Base-by-base conservation (phyloP, 2,888 invertebrate genomes). In the Agrotis exclamationis region DNA sequence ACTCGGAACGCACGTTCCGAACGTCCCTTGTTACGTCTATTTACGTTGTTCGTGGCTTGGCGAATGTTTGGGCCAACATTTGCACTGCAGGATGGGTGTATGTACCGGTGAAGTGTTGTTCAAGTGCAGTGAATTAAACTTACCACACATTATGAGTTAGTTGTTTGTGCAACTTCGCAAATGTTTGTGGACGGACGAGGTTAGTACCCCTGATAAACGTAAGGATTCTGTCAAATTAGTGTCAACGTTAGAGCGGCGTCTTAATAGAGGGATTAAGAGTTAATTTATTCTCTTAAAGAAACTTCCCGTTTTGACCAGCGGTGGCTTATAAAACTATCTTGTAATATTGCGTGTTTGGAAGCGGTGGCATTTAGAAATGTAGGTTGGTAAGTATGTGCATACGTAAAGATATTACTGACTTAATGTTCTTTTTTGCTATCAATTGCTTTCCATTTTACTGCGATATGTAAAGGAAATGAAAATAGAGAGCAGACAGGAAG, bases 151-250 rank as follows among this genome's bases (percentile, higher is more conserved):
- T 85, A 92, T 93, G 91, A 93, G 94, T 87, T 93, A 91, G 91
- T 90, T 88, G 87, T 86, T 81, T 85, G 80, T 77, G 80, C 74
- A 88, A 85, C 87, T 86, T 85, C 88, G 86, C 92, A 90, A 92
- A 95, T 95, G 95, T 95, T 94, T 92, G 89, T 95, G 89, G 95
- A 95, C 93, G 95, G 95, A 82, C 90, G 94, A 93, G 95, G 95
- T 95, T 89, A 88, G 95, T 92, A 85, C 85, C 66, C 75, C 66
- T 76, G 74, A 73, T 72, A 59, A 68, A 65, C 74, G 65, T 71
- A 72, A 82, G 69, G 80, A 76, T 76, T 74, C 74, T 60, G 83
- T 80, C 72, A 80, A 79, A 85, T 83, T 74, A 79, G 73, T 80
- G 80, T 85, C 74, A 81, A 60, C 53, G 33, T 66, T 63, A 73